Evolutionary conservation across 2,797 vertebrate species (phyloP).

Genomic region (Delichon dasypus): DNA sequence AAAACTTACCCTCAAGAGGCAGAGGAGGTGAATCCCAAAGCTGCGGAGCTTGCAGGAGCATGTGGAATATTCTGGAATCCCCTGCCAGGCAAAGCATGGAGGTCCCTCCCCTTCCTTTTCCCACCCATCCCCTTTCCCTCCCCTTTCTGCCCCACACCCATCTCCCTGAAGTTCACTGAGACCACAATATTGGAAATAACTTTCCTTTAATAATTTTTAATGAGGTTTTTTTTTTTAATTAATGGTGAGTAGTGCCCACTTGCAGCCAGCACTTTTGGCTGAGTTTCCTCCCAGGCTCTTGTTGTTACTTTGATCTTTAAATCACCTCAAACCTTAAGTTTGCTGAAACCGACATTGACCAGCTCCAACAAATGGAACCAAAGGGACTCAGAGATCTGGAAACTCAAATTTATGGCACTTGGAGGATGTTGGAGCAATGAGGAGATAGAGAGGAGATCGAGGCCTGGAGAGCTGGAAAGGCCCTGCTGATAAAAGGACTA

Average conservation of each 20-base stretch:
- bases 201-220: neutral
- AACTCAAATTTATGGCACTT: neutral
- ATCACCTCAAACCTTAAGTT: neutral
- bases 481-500: neutral
- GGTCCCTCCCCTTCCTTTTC: neutral
- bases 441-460: neutral
- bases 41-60: fast-evolving
- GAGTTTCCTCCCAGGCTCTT: neutral
- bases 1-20: fast-evolving
- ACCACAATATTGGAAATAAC: fast-evolving
- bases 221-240: neutral
- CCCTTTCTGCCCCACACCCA: neutral
- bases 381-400: neutral
- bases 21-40: fast-evolving
- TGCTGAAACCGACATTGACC: neutral
- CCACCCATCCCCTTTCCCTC: neutral
- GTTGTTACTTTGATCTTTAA: neutral
- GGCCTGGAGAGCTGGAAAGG: neutral
- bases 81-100: fast-evolving
- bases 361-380: neutral
- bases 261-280: fast-evolving
- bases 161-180: fast-evolving
- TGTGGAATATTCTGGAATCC: neutral
- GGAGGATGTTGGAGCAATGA: neutral
- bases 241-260: too few relatives aligned